These are phyloP conservation scores for Oophaga sylvatica DNA, from an alignment of 2,797 vertebrate species.

Conservation along the genomic window DNA sequence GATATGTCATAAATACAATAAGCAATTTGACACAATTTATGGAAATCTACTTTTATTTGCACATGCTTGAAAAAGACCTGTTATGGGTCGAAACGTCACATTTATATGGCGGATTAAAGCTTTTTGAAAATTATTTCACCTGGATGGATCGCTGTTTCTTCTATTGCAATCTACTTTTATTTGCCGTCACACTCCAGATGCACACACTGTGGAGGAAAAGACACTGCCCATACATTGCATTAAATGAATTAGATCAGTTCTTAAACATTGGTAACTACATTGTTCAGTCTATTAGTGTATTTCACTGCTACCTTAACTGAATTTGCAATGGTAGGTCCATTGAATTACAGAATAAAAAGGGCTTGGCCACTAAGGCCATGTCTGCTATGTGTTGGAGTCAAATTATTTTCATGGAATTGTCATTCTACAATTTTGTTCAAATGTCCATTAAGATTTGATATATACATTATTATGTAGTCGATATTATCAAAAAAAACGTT, in stretches of 20 bases:
- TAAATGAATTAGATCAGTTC: neutral
- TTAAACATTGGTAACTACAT: neutral
- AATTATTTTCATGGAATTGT: too few species aligned
- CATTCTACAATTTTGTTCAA: too few species aligned
- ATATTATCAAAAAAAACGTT: neutral
- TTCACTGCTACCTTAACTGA: neutral
- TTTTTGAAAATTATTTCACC: too few species aligned
- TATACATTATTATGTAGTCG: too few species aligned
- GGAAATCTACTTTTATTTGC: conserved; percentile 8
- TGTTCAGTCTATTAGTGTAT: neutral
- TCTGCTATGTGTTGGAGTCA: neutral
- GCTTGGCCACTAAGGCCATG: neutral
- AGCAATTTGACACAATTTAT: neutral
- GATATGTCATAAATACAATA: conserved; percentile 11
- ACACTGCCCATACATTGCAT: neutral
- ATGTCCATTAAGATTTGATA: too few species aligned
- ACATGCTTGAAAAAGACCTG: too few species aligned
- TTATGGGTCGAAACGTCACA: too few species aligned
- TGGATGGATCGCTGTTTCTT: too few species aligned
- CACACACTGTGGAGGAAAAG: conserved; percentile 18
- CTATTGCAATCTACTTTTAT: neutral
- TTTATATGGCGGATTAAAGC: too few species aligned
- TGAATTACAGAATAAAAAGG: neutral
- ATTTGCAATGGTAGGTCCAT: neutral
- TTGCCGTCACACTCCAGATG: neutral